Evolutionary conservation across 2,113 vertebrate species (phyloP), one percentile per base, ranked within the genome.

Genomic region (Zingel zingel): DNA sequence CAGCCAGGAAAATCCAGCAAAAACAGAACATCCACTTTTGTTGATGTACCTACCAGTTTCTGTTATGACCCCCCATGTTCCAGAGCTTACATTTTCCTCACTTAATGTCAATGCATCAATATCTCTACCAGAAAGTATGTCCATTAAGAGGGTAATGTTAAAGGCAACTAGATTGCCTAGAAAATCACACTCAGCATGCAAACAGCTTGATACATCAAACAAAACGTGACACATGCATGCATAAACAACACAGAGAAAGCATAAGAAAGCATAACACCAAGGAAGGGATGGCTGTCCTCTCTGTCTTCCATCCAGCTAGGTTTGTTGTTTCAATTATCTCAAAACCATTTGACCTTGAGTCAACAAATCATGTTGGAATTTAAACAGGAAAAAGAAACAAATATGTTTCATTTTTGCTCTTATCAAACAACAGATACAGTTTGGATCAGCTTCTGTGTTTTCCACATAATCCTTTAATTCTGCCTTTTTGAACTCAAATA

Each of bases 271-370:
- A 58, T 57, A 80, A 82, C 48, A 59, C 21, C 12, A 23, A 72
- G 1, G 1, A n/a, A 74, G 47, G 61, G 14, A 23, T 33, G 71
- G 68, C 75, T 82, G 43, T 67, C 50, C 50, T 15, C 50, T 81
- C 66, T 63, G 19, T 25, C 30, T 50, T 72, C 19, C 5, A 13
- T 86, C 45, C 72, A 81, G 47, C 51, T 61, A 51, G 5, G 61
- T 83, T 88, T 85, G 67, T 81, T 90, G 61, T 86, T 87, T 36
- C 56, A 81, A 8, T 89, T 75, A 85, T 80, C 50, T 83, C 19
- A 64, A 83, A 83, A 43, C 19, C 68, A 67, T 62, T 27, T 27
- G 27, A 27, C 27, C 48, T 83, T 79, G 19, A 86, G 67, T 73
- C 57, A 69, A 43, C 58, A 53, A 69, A 74, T 66, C 27, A 36